These are phyloP conservation scores for Zapornia atra DNA, from an alignment of 2,113 vertebrate species.

Conservation along the genomic window DNA sequence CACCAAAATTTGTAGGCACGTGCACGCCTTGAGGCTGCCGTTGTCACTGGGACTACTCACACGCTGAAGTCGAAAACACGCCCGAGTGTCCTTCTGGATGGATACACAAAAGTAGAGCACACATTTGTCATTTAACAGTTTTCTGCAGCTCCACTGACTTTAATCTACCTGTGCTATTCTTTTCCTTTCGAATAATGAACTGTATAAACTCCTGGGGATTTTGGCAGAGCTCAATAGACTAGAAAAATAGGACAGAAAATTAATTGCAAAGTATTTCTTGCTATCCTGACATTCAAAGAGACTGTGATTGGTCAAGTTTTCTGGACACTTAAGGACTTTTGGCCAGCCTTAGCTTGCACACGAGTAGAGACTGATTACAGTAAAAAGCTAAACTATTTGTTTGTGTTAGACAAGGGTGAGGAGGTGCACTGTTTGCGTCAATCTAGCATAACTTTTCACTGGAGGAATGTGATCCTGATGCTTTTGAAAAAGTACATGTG, in stretches of 20 bases:
- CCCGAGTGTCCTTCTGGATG: neutral
- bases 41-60: neutral
- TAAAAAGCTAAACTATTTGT: neutral
- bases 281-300: neutral
- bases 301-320: neutral
- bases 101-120: neutral
- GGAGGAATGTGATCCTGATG: neutral
- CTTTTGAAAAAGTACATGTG: neutral
- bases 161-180: conserved; percentile 24
- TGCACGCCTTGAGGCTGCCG: neutral
- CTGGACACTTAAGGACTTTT: neutral
- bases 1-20: neutral
- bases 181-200: conserved; percentile 28
- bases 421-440: neutral
- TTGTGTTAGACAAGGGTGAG: neutral
- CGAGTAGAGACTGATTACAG: neutral
- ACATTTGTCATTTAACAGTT: neutral
- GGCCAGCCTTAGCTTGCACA: neutral
- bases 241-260: conserved; percentile 47
- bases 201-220: conserved; percentile 16
- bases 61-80: neutral
- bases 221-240: neutral
- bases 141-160: neutral
- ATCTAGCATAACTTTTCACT: neutral
- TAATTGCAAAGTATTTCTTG: conserved; percentile 18